A percentile compares a stretch with the other conserved stretches of the same genome.
These are phyloP conservation scores for Percina caprodes DNA, from an alignment of 2,113 vertebrate genomes.

Conservation along the genomic window DNA sequence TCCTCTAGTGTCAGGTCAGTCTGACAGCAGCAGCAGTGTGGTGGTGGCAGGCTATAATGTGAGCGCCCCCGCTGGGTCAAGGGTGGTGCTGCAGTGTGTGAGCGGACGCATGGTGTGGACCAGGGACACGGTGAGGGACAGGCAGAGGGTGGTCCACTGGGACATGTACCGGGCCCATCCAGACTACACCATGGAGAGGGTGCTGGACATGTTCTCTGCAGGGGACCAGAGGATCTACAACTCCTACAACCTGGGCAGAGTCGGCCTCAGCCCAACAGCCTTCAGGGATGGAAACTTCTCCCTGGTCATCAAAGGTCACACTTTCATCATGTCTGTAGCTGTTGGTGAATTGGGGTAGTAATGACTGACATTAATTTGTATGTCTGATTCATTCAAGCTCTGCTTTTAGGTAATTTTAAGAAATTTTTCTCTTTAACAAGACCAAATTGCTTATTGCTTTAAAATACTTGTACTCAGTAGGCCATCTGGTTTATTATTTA, in stretches of 20 bases:
- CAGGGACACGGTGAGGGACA: slow-evolving; percentile 90
- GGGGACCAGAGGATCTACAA: slow-evolving; percentile 92
- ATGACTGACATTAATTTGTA: not conserved
- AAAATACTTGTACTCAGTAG: too few species aligned
- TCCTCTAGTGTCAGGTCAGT: slow-evolving; percentile 72
- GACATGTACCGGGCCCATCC: slow-evolving; percentile 84
- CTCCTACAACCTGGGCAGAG: slow-evolving; percentile 86
- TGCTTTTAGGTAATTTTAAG: not conserved
- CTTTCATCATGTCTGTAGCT: slow-evolving; percentile 6
- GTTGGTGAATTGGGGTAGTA: not conserved
- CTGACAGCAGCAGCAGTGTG: slow-evolving; percentile 83
- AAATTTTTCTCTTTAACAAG: too few species aligned
- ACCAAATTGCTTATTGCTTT: not conserved
- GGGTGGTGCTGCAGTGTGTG: slow-evolving; percentile 88
- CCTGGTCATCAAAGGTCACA: slow-evolving; percentile 85
- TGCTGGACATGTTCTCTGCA: slow-evolving; percentile 92
- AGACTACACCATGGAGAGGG: slow-evolving; percentile 82
- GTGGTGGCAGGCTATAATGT: slow-evolving; percentile 88
- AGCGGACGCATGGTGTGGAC: slow-evolving; percentile 97
- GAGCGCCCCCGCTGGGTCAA: slow-evolving; percentile 83
- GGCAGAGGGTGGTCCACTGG: slow-evolving; percentile 97
- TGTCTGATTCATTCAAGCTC: not conserved
- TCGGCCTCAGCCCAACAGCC: slow-evolving; percentile 85
- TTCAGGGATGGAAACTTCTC: slow-evolving; percentile 96
- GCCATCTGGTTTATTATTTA: too few species aligned